Conservation (phyloP, 2,888 invertebrate genomes). For the Heteromurus nitidus region DNA sequence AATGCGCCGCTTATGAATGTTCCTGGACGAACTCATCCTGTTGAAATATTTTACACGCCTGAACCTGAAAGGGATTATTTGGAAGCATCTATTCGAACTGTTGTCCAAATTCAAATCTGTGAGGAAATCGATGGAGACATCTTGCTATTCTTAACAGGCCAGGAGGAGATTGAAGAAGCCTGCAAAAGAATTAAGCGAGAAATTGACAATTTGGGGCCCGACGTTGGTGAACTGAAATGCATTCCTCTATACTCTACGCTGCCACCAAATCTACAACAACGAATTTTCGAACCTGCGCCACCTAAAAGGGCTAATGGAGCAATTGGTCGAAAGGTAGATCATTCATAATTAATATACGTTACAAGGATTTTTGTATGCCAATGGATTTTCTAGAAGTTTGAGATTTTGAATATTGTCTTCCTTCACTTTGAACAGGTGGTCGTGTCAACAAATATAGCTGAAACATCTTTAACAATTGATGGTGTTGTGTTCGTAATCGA, state of each 20-base stretch:
- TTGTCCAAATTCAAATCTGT: slow-evolving; percentile 97
- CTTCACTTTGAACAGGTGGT: slow-evolving; percentile 83
- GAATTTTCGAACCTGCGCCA: slow-evolving; percentile 98
- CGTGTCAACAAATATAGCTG: slow-evolving; percentile 99
- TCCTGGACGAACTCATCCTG: slow-evolving; percentile 96
- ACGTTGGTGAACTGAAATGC: slow-evolving; percentile 97
- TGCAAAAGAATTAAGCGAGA: slow-evolving; percentile 98
- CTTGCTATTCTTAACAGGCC: slow-evolving; percentile 89
- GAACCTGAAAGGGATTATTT: slow-evolving; percentile 98
- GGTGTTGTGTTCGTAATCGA: slow-evolving; percentile 99
- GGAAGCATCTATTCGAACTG: slow-evolving; percentile 98
- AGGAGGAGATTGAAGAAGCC: slow-evolving; percentile 97
- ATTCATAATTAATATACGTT: background rate
- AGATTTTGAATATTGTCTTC: background rate
- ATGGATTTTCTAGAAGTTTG: no score
- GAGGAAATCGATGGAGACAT: slow-evolving; percentile 95
- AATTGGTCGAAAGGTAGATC: slow-evolving; percentile 85
- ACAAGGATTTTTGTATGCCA: background rate
- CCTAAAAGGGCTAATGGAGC: slow-evolving; percentile 89
- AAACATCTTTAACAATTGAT: slow-evolving; percentile 98
- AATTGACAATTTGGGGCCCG: slow-evolving; percentile 95
- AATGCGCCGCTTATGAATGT: slow-evolving; percentile 99
- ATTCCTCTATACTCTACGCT: slow-evolving; percentile 99
- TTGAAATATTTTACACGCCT: slow-evolving; percentile 99
- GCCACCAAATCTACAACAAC: slow-evolving; percentile 96